Evolutionary conservation across 2,888 invertebrate species (phyloP), one percentile per base, ranked within the genome.

Genomic region (Teleiodes luculella): DNA sequence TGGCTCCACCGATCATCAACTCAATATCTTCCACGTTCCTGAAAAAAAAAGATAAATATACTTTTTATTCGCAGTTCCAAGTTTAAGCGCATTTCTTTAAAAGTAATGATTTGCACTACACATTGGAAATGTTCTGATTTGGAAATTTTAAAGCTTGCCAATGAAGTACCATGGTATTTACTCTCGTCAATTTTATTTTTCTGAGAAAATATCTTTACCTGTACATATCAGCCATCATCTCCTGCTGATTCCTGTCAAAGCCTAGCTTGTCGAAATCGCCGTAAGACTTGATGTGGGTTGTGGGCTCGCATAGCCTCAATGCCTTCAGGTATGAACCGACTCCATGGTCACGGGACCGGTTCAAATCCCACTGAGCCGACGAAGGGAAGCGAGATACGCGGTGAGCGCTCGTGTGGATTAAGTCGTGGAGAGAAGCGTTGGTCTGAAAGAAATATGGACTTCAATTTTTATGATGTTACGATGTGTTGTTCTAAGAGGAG

Each of bases 11-110:
- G 3, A 95, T 92, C 67, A 97, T 91, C 11, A 98, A 86, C 74
- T 98, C 98, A 14, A 98, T 91, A 67, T 98, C 96, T 63, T 94
- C 93, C 1, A 94, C 89, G 53, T 88, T 90, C 55, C 93, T 92
- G 64, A 59, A 86, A 72, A 8, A 13, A 24, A 33, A 4, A 24
- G 6, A 4, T 4, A 24, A 24, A 24, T 24, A 6, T n/a, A n/a
- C n/a, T n/a, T n/a, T n/a, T n/a, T n/a, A n/a, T n/a, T n/a, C n/a
- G n/a, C n/a, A n/a, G n/a, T n/a, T n/a, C n/a, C n/a, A n/a, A n/a
- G n/a, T n/a, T n/a, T n/a, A n/a, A n/a, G n/a, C n/a, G n/a, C n/a
- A n/a, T n/a, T n/a, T n/a, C n/a, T n/a, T n/a, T n/a, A n/a, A n/a
- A n/a, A n/a, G n/a, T n/a, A n/a, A n/a, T n/a, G n/a, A n/a, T n/a